Percentiles rank a stretch among this genome's conserved stretches.
Conservation (phyloP, 1,140 invertebrate genomes). For the Drosophila watanabei region DNA sequence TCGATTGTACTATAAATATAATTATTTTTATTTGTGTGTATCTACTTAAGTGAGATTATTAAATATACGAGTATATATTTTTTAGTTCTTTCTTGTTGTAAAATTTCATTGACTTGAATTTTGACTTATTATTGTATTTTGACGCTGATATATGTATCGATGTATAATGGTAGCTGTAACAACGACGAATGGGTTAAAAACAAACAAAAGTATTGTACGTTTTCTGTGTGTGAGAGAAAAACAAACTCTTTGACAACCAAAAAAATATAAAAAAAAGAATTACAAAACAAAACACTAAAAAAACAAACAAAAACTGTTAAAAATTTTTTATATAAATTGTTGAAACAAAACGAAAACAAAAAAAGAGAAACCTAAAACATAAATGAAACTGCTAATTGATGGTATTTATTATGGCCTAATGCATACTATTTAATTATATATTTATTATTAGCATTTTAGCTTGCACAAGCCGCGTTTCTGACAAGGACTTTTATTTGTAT, state of each 20-base stretch:
- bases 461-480: slow-evolving; percentile 59
- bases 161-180: slow-evolving; percentile 63
- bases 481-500: slow-evolving; percentile 61
- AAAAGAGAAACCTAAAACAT: slow-evolving; percentile 35
- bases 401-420: slow-evolving; percentile 78
- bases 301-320: slow-evolving; percentile 66
- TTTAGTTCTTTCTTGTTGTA: slow-evolving; percentile 76
- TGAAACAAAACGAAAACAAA: slow-evolving; percentile 37
- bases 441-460: slow-evolving; percentile 78
- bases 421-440: slow-evolving; percentile 77
- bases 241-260: slow-evolving; percentile 76
- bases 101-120: slow-evolving; percentile 60
- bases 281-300: slow-evolving; percentile 52
- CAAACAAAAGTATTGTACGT: slow-evolving; percentile 79
- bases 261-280: slow-evolving; percentile 30
- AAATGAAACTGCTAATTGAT: slow-evolving; percentile 76
- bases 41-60: slow-evolving; percentile 82
- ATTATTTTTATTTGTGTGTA: slow-evolving; percentile 49
- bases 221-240: slow-evolving; percentile 75
- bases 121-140: slow-evolving; percentile 64
- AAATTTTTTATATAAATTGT: slow-evolving; percentile 84
- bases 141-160: slow-evolving; percentile 54
- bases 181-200: slow-evolving; percentile 39
- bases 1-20: slow-evolving; percentile 25
- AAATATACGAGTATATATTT: slow-evolving; percentile 46